Conservation (phyloP, 2,888 invertebrate genomes). For the Rhagonycha lutea region DNA sequence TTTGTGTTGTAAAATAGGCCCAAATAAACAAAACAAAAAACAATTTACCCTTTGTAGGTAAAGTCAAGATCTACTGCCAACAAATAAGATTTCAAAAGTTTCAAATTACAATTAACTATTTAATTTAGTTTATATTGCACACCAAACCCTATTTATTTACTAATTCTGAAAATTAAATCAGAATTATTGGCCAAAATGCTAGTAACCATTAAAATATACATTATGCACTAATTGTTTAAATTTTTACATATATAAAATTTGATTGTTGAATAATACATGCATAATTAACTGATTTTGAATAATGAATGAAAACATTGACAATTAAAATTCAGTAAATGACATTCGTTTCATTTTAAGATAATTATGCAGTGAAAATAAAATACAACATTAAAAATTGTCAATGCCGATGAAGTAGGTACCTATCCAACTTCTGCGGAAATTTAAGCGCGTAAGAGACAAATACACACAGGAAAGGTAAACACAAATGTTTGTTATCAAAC, state of each 20-base stretch:
- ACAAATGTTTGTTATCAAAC: constrained; percentile 18
- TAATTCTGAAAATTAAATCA: no score
- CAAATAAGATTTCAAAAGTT: background rate
- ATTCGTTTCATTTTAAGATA: background rate
- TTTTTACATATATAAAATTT: background rate
- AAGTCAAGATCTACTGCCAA: no score
- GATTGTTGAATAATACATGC: background rate
- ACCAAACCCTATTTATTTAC: no score
- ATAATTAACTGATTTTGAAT: background rate
- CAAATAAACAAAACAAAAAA: no score
- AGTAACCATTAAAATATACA: no score
- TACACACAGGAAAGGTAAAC: constrained; percentile 10
- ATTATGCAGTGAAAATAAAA: background rate
- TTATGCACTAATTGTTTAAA: background rate
- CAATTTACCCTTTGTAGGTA: no score
- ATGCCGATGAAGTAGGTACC: background rate
- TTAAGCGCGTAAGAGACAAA: constrained; percentile 11
- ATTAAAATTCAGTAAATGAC: background rate
- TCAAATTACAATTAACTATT: background rate
- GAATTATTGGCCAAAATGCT: no score
- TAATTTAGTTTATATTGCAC: background rate
- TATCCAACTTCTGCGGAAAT: background rate
- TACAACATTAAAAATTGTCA: background rate
- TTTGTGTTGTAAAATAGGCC: no score
- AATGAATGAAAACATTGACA: background rate